Evolutionary conservation across 2,113 vertebrate genomes (phyloP).

Genomic region (Tachycineta bicolor): DNA sequence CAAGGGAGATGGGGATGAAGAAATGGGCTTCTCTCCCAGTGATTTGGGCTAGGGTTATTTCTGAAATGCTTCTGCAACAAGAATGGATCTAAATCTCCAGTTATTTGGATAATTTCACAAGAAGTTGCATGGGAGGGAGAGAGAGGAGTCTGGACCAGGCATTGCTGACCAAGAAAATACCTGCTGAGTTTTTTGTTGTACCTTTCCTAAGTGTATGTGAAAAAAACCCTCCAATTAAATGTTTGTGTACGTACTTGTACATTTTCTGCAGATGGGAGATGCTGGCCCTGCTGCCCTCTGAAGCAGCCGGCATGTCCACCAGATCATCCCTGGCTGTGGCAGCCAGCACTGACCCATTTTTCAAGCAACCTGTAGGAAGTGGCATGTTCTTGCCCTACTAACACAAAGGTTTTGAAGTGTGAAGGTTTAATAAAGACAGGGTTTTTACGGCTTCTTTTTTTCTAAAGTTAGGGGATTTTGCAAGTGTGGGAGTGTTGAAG

Average conservation of each 20-base stretch:
- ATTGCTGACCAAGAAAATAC: neutral
- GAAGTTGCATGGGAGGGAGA: neutral
- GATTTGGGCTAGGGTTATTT: neutral
- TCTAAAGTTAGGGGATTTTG: neutral
- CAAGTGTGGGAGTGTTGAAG: slow-evolving; percentile 1
- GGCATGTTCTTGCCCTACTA: neutral
- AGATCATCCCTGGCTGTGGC: neutral
- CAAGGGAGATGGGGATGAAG: neutral
- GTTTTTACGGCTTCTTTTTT: neutral
- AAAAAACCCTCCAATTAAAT: neutral
- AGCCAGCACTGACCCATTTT: neutral
- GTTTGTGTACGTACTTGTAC: neutral
- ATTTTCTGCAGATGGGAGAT: neutral
- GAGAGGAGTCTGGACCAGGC: neutral
- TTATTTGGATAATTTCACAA: neutral
- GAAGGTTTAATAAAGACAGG: slow-evolving; percentile 4
- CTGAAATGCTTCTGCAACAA: neutral
- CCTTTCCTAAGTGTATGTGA: neutral
- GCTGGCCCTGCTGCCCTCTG: neutral
- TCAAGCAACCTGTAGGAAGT: neutral
- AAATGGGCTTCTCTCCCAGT: neutral
- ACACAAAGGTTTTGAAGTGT: neutral
- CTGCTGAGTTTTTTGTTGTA: neutral
- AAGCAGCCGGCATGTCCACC: fast-evolving
- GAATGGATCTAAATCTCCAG: neutral